phyloP scores from a whole-genome alignment of 2,888 invertebrate genomes.

The Agrilus biguttatus region DNA sequence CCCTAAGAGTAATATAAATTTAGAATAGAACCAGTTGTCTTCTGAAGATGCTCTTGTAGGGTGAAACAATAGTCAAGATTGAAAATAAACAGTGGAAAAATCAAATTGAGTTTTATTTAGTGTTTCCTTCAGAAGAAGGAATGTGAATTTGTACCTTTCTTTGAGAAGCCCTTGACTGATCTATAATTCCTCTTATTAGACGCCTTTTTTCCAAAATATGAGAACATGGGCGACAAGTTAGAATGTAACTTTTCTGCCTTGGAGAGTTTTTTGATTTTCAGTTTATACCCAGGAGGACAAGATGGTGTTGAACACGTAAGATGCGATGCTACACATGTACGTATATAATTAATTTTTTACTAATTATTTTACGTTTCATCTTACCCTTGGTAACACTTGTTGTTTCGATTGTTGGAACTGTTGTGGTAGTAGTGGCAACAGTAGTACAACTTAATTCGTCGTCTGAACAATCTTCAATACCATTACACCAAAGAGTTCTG shows the following conservation, averaged over 20 bases:
- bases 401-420: constrained; percentile 7
- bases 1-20: too few species aligned
- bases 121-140: too few species aligned
- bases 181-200: constrained; percentile 16
- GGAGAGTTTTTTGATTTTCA: constrained; percentile 25
- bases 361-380: background rate
- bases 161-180: constrained; percentile 21
- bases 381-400: constrained; percentile 9
- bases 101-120: too few species aligned
- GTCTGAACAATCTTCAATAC: constrained; percentile 66
- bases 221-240: constrained; percentile 35
- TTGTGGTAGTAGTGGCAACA: constrained; percentile 11
- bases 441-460: constrained; percentile 54
- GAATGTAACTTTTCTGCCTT: constrained; percentile 19
- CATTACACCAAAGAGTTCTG: constrained; percentile 63
- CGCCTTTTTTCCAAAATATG: constrained; percentile 11
- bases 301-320: constrained; percentile 30
- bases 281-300: constrained; percentile 37
- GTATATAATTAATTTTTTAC: background rate
- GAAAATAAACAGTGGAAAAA: too few species aligned
- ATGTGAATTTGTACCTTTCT: constrained; percentile 3
- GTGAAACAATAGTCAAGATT: too few species aligned
- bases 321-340: constrained; percentile 14
- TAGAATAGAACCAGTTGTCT: too few species aligned
- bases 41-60: too few species aligned